phyloP scores from a whole-genome alignment of 2,113 vertebrate species.

The Coracopsis vasa region DNA sequence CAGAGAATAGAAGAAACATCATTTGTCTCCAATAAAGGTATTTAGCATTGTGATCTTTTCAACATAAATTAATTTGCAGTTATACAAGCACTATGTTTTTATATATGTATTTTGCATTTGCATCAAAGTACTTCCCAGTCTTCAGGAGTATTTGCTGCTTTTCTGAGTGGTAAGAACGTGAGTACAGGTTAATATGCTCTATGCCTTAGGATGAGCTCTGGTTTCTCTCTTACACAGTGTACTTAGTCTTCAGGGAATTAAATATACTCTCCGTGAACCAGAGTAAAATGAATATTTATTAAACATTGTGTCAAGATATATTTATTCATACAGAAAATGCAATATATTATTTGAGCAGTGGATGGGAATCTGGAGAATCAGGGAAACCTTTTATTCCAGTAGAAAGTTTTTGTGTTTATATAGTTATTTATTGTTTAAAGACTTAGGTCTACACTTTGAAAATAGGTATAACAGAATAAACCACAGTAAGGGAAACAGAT shows the following conservation, averaged over 20 bases:
- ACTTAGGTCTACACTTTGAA: not conserved
- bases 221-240: not conserved
- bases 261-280: not conserved
- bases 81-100: slow-evolving; percentile 61
- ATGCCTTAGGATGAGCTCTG: slow-evolving; percentile 2
- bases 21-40: slow-evolving; percentile 70
- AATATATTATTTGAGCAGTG: not conserved
- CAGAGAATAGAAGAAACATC: slow-evolving; percentile 57
- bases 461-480: not conserved
- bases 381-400: not conserved
- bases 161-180: slow-evolving; percentile 19
- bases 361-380: not conserved
- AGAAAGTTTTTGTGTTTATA: not conserved
- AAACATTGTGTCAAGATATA: slow-evolving; percentile 21
- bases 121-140: slow-evolving; percentile 20
- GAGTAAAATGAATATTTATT: slow-evolving; percentile 44
- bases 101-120: slow-evolving; percentile 63
- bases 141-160: slow-evolving; percentile 25
- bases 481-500: not conserved
- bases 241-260: slow-evolving; percentile 26
- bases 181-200: not conserved
- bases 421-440: not conserved
- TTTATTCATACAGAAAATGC: slow-evolving; percentile 6
- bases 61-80: slow-evolving; percentile 76
- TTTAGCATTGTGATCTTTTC: slow-evolving; percentile 73